Evolutionary conservation across 2,888 invertebrate genomes (phyloP).

Genomic region (Acrobasis repandana): DNA sequence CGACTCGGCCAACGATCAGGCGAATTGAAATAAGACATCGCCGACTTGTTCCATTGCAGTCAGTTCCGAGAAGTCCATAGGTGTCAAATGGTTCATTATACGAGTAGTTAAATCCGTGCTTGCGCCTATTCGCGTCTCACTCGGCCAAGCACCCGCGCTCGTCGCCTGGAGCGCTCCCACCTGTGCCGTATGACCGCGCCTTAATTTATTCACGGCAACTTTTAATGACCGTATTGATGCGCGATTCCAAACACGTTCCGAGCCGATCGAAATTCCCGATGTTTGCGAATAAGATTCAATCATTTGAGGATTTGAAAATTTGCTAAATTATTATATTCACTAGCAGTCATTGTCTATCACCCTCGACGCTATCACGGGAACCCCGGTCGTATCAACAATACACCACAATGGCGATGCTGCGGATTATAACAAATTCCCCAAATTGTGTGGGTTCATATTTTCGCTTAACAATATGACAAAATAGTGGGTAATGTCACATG

Average conservation of each 20-base stretch:
- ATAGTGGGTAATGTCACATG: constrained; percentile 78
- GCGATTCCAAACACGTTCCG: constrained; percentile 32
- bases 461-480: constrained; percentile 76
- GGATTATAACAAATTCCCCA: constrained; percentile 81
- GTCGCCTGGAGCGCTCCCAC: constrained; percentile 69
- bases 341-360: constrained; percentile 51
- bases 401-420: constrained; percentile 69
- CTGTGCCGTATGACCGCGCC: constrained; percentile 63
- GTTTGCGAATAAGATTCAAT: constrained; percentile 51
- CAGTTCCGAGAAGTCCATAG: not conserved
- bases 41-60: not conserved
- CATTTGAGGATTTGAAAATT: constrained; percentile 52
- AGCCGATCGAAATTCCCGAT: constrained; percentile 32
- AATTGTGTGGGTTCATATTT: constrained; percentile 81
- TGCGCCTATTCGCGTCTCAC: constrained; percentile 31
- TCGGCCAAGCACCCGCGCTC: constrained; percentile 57
- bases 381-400: constrained; percentile 59
- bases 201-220: constrained; percentile 61
- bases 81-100: not conserved
- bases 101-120: not conserved
- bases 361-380: constrained; percentile 47
- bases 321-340: constrained; percentile 59
- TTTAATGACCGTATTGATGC: constrained; percentile 59
- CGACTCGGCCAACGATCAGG: not conserved
- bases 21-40: not conserved